Evolutionary conservation across 2,888 invertebrate species (phyloP), one percentile per base, ranked within the genome.

Genomic region (Camptogramma bilineatum): DNA sequence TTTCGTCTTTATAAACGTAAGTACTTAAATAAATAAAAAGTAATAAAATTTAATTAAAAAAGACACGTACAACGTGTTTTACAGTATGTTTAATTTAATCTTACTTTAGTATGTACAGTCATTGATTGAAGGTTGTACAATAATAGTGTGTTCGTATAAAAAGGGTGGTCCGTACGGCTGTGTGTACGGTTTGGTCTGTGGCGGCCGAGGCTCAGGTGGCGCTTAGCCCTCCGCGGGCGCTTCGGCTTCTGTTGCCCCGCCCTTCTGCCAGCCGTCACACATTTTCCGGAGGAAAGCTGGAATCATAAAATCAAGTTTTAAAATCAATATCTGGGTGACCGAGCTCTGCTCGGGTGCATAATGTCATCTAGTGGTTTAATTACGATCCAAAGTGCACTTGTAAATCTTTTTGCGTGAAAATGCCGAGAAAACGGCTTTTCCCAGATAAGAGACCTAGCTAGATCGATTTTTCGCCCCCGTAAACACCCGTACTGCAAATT

Each of bases 211-310:
- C 16, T 16, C 66, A n/a, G n/a, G n/a, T n/a, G n/a, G n/a, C n/a
- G 75, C 78, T 78, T 85, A 85, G 69, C 79, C 85, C 75, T 89
- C 90, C 83, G 86, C 88, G 60, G 89, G 86, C 72, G 84, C 81
- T 70, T 82, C 85, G 71, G 75, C 85, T 61, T 74, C 81, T 56
- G n/a, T n/a, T n/a, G 76, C 82, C 52, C 76, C 70, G 62, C 70
- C 62, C 66, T 74, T 65, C 74, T 85, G 85, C 88, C 93, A 91
- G 89, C 94, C 94, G 82, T 95, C 95, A 91, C 96, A 96, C 95
- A 98, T 96, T 94, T 95, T 96, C 94, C 96, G 95, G 91, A 98
- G 96, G 95, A 98, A 98, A 93, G 96, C 97, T 97, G 94, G 47
- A 83, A 80, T 9, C 17, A 59, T 16, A 60, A 73, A 70, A 59